Evolutionary conservation across 35 echinoderm and acorn worm species (phyloP).

Genomic region (Hemicentrotus pulcherrimus): DNA sequence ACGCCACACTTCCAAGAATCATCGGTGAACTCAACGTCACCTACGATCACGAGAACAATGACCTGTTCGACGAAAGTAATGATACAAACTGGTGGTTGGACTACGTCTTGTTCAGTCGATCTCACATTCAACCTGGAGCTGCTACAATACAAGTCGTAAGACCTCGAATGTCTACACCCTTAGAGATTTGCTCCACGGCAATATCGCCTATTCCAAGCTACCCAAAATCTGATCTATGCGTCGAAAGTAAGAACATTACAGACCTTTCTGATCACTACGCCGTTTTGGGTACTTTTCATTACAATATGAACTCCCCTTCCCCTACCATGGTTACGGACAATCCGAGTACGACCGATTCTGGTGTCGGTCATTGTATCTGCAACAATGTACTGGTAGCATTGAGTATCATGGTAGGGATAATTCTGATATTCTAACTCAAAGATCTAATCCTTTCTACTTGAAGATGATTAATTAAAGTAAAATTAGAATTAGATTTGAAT

Average conservation of each 20-base stretch:
- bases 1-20: conserved; percentile 46
- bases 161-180: conserved; percentile 48
- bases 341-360: background rate
- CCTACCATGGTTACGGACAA: background rate
- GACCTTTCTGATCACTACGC: conserved; percentile 80
- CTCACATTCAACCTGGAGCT: conserved; percentile 56
- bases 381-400: background rate
- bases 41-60: conserved; percentile 68
- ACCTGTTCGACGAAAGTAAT: conserved; percentile 60
- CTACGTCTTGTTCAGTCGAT: conserved; percentile 75
- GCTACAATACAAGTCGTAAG: conserved; percentile 64
- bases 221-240: conserved; percentile 38
- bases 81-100: conserved; percentile 69
- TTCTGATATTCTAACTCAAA: background rate
- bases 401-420: background rate
- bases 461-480: too few species aligned
- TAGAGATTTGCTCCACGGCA: conserved; percentile 53
- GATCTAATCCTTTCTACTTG: too few species aligned
- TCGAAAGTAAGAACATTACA: conserved; percentile 40
- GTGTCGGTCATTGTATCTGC: background rate
- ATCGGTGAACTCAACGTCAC: conserved; percentile 72
- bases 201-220: conserved; percentile 55
- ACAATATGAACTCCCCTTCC: background rate
- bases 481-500: too few species aligned
- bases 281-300: conserved; percentile 68